These are phyloP conservation scores for Spisula subtruncata DNA, from an alignment of 2,888 invertebrate genomes.

Conservation along the genomic window DNA sequence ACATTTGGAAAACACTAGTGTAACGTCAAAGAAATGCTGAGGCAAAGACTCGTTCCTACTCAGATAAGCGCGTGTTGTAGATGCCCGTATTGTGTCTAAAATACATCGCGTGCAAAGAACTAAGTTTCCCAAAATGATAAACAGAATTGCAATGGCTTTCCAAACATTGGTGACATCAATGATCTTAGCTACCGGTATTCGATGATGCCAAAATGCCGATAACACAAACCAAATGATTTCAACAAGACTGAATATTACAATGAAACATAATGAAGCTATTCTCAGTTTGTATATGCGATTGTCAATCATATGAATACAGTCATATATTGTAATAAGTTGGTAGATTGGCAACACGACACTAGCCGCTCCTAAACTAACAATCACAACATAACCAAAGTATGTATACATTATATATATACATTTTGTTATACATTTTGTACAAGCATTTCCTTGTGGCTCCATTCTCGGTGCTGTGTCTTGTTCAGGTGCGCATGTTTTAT, in stretches of 20 bases:
- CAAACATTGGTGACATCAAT: background rate
- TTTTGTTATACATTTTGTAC: too few relatives aligned
- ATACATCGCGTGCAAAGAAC: background rate
- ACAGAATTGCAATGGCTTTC: background rate
- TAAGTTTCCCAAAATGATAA: background rate
- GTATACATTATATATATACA: too few relatives aligned
- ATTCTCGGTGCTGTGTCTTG: too few relatives aligned
- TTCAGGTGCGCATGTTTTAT: too few relatives aligned
- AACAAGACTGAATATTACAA: background rate
- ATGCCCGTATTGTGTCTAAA: background rate
- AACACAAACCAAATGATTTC: background rate
- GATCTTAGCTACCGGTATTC: too few relatives aligned
- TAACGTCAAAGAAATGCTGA: constrained; percentile 7
- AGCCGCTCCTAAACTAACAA: background rate
- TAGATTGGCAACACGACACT: background rate
- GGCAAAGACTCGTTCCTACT: background rate
- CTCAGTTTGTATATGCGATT: background rate
- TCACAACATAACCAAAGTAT: background rate
- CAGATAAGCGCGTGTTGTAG: background rate
- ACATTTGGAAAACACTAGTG: constrained; percentile 7
- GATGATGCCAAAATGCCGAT: background rate
- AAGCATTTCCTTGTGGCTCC: too few relatives aligned
- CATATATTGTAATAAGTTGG: background rate
- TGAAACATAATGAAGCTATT: background rate
- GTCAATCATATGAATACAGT: background rate